Conservation (phyloP, 1,140 invertebrate species). For the Pantala flavescens region DNA sequence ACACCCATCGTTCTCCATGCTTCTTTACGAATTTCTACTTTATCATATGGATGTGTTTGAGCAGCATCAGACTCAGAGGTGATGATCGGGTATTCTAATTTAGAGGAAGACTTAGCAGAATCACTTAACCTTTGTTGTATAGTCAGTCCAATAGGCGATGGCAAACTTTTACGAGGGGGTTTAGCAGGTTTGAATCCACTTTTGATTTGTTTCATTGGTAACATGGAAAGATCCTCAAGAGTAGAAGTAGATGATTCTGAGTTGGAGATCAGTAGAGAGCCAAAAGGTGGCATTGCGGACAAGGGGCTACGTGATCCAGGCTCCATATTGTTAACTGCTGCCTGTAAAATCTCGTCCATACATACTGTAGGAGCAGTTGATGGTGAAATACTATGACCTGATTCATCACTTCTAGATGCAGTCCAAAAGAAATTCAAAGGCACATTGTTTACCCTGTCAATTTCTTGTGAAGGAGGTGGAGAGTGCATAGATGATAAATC, state of each 20-base stretch:
- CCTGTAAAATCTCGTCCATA: constrained; percentile 61
- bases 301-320: constrained; percentile 64
- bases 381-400: constrained; percentile 10
- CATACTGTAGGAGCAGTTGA: constrained; percentile 29
- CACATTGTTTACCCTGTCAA: neutral
- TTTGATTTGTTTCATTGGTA: neutral
- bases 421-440: neutral
- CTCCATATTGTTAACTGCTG: constrained; percentile 54
- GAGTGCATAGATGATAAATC: neutral
- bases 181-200: constrained; percentile 19
- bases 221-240: constrained; percentile 5
- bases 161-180: constrained; percentile 19
- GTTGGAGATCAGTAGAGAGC: constrained; percentile 32
- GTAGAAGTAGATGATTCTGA: constrained; percentile 31
- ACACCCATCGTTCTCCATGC: constrained; percentile 67
- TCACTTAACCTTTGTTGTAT: neutral
- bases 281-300: constrained; percentile 50
- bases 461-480: neutral
- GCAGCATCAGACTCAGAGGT: neutral
- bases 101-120: constrained; percentile 29
- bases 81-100: constrained; percentile 24
- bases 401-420: constrained; percentile 36
- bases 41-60: constrained; percentile 45
- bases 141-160: neutral
- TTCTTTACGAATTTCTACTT: constrained; percentile 55